Evolutionary conservation across 2,797 vertebrate genomes (phyloP).

Genomic region (Mus minutoides): DNA sequence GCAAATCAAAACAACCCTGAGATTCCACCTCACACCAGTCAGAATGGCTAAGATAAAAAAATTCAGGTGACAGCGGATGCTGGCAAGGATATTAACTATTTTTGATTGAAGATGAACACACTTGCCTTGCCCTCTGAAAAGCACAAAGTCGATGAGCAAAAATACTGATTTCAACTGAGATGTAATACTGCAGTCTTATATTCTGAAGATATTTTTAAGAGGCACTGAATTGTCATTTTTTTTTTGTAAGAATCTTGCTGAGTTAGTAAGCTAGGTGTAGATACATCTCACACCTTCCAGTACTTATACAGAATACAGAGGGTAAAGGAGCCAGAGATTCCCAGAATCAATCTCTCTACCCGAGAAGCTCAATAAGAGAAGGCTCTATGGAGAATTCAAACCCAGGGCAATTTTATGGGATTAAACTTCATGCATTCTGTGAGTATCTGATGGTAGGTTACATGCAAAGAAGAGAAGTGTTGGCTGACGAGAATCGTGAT

Average conservation of each 20-base stretch:
- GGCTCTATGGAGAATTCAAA: neutral
- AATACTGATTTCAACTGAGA: neutral
- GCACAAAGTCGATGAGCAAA: neutral
- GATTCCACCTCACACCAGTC: too few species aligned
- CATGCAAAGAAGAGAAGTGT: neutral
- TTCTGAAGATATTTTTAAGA: neutral
- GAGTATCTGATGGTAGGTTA: neutral
- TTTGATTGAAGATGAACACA: slow-evolving; percentile 27
- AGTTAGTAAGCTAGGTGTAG: neutral
- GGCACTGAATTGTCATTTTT: neutral
- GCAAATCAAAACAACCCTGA: too few species aligned
- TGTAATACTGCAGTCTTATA: neutral
- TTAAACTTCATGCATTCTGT: neutral
- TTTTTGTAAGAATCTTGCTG: neutral
- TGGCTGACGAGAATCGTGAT: neutral
- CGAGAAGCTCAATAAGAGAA: neutral
- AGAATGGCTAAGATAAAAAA: too few species aligned
- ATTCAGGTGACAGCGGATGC: too few species aligned
- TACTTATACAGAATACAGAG: neutral
- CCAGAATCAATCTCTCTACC: neutral
- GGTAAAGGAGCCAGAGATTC: neutral
- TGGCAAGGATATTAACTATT: neutral
- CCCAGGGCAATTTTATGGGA: neutral
- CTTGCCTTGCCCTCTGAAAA: neutral
- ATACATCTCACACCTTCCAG: neutral